phyloP scores from a whole-genome alignment of 2,888 invertebrate species.

The Agrochola litura region DNA sequence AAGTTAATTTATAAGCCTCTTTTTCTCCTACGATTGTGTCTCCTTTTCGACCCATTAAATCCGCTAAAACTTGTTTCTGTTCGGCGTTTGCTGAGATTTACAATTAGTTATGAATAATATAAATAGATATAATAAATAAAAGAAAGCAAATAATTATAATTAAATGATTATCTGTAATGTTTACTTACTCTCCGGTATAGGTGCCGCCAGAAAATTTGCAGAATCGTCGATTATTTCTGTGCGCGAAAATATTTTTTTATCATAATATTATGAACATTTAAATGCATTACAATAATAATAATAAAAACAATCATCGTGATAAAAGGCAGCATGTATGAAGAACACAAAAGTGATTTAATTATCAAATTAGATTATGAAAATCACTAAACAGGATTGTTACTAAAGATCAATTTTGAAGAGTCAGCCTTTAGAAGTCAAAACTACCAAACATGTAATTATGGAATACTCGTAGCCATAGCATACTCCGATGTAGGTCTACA shows the following conservation, averaged over 20 bases:
- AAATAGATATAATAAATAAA: neutral
- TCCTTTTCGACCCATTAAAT: conserved; percentile 77
- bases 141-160: neutral
- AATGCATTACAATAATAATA: neutral
- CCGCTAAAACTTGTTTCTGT: conserved; percentile 77
- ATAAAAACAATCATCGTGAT: neutral
- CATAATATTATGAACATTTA: conserved; percentile 4
- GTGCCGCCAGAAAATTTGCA: conserved; percentile 78
- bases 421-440: neutral
- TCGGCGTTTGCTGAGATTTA: conserved; percentile 70
- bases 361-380: neutral
- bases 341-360: neutral
- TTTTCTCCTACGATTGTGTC: conserved; percentile 72
- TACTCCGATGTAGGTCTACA: neutral
- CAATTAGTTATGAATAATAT: conserved; percentile 1
- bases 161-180: neutral
- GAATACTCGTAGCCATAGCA: neutral
- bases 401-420: neutral
- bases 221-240: conserved; percentile 79
- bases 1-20: conserved; percentile 78
- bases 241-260: conserved; percentile 26
- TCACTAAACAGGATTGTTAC: neutral
- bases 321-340: neutral
- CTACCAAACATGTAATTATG: neutral
- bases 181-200: conserved; percentile 79